phyloP scores from a whole-genome alignment of 2,888 invertebrate species.

The Agrotis exclamationis region DNA sequence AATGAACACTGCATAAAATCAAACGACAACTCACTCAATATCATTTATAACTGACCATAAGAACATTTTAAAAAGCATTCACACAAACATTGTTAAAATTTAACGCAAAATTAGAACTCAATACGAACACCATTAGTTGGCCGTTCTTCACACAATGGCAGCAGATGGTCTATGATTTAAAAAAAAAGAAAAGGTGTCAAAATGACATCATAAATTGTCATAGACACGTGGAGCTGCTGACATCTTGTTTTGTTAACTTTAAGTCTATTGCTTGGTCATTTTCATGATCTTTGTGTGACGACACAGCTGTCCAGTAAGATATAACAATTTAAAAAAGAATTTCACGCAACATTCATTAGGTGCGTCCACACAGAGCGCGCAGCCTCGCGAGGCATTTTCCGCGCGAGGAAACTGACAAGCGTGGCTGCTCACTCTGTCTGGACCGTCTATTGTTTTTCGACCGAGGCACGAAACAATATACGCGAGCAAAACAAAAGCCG shows the following conservation, averaged over 20 bases:
- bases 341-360: conserved; percentile 25
- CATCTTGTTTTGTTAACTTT: conserved; percentile 42
- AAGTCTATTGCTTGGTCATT: conserved; percentile 37
- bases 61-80: conserved; percentile 5
- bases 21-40: conserved; percentile 20
- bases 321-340: not conserved
- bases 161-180: conserved; percentile 52
- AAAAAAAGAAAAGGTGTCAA: conserved; percentile 50
- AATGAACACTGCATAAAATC: conserved; percentile 11
- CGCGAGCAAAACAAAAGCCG: no score
- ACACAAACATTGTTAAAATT: conserved; percentile 59
- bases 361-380: no score
- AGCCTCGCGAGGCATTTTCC: no score
- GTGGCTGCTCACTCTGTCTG: no score
- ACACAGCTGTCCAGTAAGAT: conserved; percentile 16
- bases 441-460: no score
- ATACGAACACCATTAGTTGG: conserved; percentile 54
- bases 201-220: conserved; percentile 52
- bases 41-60: conserved; percentile 19
- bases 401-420: no score
- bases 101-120: conserved; percentile 64
- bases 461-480: no score
- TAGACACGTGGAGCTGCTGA: conserved; percentile 29
- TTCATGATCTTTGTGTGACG: conserved; percentile 27
- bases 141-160: conserved; percentile 24